A percentile compares a stretch with the other conserved stretches of the same genome.
Evolutionary conservation across 2,113 vertebrate genomes (phyloP).

Genomic region (Panthera leo): DNA sequence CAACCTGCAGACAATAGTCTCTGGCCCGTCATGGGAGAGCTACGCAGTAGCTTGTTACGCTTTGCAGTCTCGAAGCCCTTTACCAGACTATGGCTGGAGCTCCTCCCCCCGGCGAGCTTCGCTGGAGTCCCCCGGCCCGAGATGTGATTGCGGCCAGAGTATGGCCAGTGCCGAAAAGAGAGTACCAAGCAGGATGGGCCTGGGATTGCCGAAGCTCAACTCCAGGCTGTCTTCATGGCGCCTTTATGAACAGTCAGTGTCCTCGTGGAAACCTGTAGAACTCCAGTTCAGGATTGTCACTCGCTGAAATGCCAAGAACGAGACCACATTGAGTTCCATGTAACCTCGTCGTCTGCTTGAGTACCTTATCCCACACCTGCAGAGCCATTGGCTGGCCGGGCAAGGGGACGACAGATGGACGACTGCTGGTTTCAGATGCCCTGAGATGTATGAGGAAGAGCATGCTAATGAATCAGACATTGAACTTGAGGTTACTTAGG

Average conservation of each 20-base stretch:
- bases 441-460: not conserved
- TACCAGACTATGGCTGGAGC: not conserved
- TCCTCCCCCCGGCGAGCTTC: not conserved
- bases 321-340: not conserved
- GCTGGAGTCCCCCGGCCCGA: not conserved
- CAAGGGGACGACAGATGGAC: too few species aligned
- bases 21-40: not conserved
- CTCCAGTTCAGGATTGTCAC: not conserved
- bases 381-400: not conserved
- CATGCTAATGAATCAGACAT: not conserved
- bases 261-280: not conserved
- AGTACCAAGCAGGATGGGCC: not conserved
- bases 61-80: not conserved
- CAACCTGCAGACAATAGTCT: not conserved
- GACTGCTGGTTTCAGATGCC: not conserved
- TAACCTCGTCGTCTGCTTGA: not conserved
- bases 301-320: not conserved
- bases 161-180: not conserved
- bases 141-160: not conserved
- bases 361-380: accelerated
- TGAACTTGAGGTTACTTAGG: not conserved
- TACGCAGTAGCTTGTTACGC: not conserved
- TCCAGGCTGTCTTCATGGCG: not conserved
- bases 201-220: not conserved
- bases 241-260: not conserved